Evolutionary conservation across 2,113 vertebrate genomes (phyloP), one percentile per base, ranked within the genome.

Genomic region (Notothenia coriiceps): DNA sequence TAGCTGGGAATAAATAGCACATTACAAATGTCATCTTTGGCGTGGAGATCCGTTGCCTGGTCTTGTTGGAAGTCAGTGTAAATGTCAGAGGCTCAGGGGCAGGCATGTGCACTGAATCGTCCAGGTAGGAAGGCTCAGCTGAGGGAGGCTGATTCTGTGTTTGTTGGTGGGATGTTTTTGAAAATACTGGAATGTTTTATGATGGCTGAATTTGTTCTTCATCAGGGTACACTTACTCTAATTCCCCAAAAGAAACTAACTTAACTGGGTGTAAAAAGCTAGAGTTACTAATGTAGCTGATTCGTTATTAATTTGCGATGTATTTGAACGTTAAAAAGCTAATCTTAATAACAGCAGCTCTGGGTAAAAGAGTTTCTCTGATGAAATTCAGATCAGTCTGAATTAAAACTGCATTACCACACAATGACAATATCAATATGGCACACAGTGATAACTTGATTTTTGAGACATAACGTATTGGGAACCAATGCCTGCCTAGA

Each of bases 11-110:
- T 17, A 57, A 57, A 25, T 54, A 17, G 44, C 49, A 60, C 69
- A 15, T 60, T 60, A 10, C 25, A 72, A 72, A 72, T 61, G 70
- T 72, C 70, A 60, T 49, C 46, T 61, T 60, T 72, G 55, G 25
- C 13, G 2, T 33, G 25, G 69, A 49, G 44, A 35, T 44, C 43
- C 1, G 2, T 49, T 60, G 69, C 70, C 25, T 33, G 44, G 56
- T 50, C 17, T 40, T 50, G 18, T 72, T 50, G 50, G 56, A 72
- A 50, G 70, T 14, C 8, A 20, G 70, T 33, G 70, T 60, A 72
- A 72, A 72, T 72, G 46, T 60, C 70, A 60, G 69, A 71, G 33
- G 54, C 43, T 47, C 7, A 47, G 17, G 60, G 44, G 44, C 29
- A 50, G 11, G 29, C 46, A 3, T 57, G 69, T 60, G 69, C 55